A percentile compares a stretch with the other conserved stretches of the same genome.
Evolutionary conservation across 2,797 vertebrate species (phyloP).

Genomic region (Mionectes olivaceus): DNA sequence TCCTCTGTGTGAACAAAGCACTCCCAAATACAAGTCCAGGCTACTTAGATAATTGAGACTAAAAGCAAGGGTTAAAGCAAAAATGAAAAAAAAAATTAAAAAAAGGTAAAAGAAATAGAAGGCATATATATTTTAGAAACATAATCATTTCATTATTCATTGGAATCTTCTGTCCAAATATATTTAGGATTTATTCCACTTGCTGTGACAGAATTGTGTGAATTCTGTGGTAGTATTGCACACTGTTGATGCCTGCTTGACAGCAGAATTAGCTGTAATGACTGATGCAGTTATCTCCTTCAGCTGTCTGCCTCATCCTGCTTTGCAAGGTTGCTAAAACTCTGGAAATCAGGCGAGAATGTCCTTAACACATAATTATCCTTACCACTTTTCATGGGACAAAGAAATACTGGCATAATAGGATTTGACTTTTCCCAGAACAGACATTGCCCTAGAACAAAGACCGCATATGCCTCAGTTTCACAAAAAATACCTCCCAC

Average conservation of each 20-base stretch:
- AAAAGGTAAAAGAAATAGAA: not conserved
- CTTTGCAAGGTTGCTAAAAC: not conserved
- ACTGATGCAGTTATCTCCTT: not conserved
- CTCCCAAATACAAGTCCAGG: slow-evolving; percentile 79
- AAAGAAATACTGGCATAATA: not conserved
- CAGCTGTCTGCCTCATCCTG: not conserved
- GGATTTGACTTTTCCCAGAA: not conserved
- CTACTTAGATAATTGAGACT: slow-evolving; percentile 77
- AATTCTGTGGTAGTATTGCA: not conserved
- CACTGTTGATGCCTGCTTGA: not conserved
- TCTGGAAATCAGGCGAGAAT: not conserved
- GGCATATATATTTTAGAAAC: not conserved
- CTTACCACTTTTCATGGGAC: not conserved
- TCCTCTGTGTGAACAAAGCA: not conserved
- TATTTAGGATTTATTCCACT: not conserved
- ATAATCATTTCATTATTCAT: not conserved
- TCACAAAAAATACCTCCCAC: not conserved
- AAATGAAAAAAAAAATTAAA: slow-evolving; percentile 41
- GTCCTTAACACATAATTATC: not conserved
- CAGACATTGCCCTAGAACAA: not conserved
- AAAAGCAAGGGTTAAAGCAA: slow-evolving; percentile 77
- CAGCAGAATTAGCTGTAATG: not conserved
- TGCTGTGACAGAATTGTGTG: not conserved
- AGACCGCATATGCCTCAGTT: rapidly evolving
- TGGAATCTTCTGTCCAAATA: not conserved